Percentiles rank a stretch among this genome's conserved stretches.
Conservation (phyloP, 2,888 invertebrate genomes). For the Therioaphis trifolii region DNA sequence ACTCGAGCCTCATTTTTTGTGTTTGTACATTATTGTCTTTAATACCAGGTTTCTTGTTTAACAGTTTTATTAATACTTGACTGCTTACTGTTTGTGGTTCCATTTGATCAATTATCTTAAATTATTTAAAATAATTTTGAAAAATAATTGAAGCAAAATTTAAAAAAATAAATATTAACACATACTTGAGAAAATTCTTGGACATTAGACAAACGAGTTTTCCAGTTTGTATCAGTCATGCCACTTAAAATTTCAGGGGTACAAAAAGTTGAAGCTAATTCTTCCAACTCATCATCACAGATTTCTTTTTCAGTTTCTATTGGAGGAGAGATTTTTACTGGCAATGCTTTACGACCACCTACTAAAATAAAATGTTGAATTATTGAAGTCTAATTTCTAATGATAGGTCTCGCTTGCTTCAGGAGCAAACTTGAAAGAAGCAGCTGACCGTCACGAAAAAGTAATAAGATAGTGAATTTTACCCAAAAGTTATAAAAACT, state of each 20-base stretch:
- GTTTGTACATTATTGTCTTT: conserved; percentile 94
- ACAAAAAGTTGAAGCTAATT: conserved; percentile 77
- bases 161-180: conserved; percentile 22
- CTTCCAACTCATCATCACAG: conserved; percentile 82
- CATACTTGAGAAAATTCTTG: conserved; percentile 76
- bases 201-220: conserved; percentile 80
- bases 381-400: too few relatives aligned
- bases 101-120: conserved; percentile 73
- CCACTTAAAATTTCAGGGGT: conserved; percentile 76
- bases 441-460: too few relatives aligned
- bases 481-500: too few relatives aligned
- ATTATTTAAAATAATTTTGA: conserved; percentile 53
- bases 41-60: conserved; percentile 85
- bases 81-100: conserved; percentile 76
- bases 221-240: conserved; percentile 86
- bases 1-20: conserved; percentile 83
- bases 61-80: conserved; percentile 80
- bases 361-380: neutral
- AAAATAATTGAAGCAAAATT: conserved; percentile 18
- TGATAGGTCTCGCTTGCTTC: too few relatives aligned
- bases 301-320: conserved; percentile 75
- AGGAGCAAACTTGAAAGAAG: too few relatives aligned
- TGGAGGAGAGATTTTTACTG: conserved; percentile 34
- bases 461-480: too few relatives aligned
- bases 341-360: conserved; percentile 49